Evolutionary conservation across 2,888 invertebrate species (phyloP), one percentile per base, ranked within the genome.

Genomic region (Cerastis rubricosa): DNA sequence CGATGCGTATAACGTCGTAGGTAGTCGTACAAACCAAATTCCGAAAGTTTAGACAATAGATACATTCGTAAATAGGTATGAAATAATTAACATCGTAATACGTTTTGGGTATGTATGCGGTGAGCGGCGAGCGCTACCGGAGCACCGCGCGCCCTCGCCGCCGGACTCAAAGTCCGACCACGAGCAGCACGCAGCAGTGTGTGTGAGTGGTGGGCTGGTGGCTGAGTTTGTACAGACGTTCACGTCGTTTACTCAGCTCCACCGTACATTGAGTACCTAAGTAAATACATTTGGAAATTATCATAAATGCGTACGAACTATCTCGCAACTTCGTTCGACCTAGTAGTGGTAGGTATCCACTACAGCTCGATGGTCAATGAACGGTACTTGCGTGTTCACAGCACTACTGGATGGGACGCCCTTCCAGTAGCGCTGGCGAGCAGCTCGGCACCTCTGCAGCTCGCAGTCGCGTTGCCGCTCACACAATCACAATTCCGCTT

Each of bases 61-160:
- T 66, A 51, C 11, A 66, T 78, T 40, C 25, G 43, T 67, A 29
- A 64, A 35, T 35, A 49, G 35, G 49, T 80, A 57, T 74, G 57
- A 80, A 63, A 51, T 67, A 73, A 73, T 80, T 68, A 49, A 49
- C 67, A 63, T 80, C 25, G 29, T 64, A 68, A 43, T 78, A 68
- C 11, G 11, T 64, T 54, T 54, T 54, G 35, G 17, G 11, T 59
- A 59, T 49, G 66, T 35, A 66, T 22, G 59, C 51, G 8, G 43
- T 35, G 43, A 70, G 59, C 51, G 8, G 43, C 25, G 43, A 70
- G 4, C 47, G 45, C n/a, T n/a, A 8, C 17, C 51, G 35, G 51
- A 0, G 3, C 25, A 57, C 9, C 17, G 47, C 59, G 51, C 35
- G 7, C 19, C 49, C 29, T 22, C 22, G 54, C 7, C 14, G n/a